Base-by-base conservation (phyloP, 1,140 invertebrate species). In the Euglossa dilemma region DNA sequence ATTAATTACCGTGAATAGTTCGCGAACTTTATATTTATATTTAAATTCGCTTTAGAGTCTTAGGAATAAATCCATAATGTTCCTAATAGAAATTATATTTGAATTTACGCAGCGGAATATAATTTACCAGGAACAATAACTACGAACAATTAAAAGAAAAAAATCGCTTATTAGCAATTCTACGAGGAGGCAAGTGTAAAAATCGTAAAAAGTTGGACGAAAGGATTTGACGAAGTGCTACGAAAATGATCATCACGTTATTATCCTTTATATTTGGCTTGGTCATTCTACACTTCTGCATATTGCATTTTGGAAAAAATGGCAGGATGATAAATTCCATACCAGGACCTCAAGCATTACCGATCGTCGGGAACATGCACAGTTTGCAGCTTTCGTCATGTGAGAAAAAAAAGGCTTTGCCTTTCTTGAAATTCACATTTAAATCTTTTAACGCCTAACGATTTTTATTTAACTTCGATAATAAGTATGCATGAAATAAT, bases 281-380 rank as follows among this genome's bases (percentile, higher is more conserved):
- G 6, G 0, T 47, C 23, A 18, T 67, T 12, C 0, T 83, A 8
- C 61, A 77, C 61, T 66, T 82, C 25, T 67, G 69, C 45, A 50
- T 45, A 8, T 18, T 80, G 18, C 84, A 88, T 80, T 63, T 74
- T 70, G 74, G 76, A 56, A 90, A 64, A 75, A 23, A 43, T 8
- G 87, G 84, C 0, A 74, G 59, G 54, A 43, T 81, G 4, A 70
- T 91, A 0, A 75, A 91, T 57, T 82, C 75, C n/a, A 85, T 93
- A 81, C 90, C 89, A 11, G 91, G 92, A 23, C 87, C 87, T 12
- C 57, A 23, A 14, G 45, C 63, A 11, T 70, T 81, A 63, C 92
- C 91, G 8, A 12, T 92, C 20, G 1, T 92, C 8, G 92, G 92
- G 25, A 91, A 91, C 72, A 0, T 86, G 47, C 36, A 74, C 9